Evolutionary conservation across 2,113 vertebrate genomes (phyloP).

Genomic region (Scopus umbretta): DNA sequence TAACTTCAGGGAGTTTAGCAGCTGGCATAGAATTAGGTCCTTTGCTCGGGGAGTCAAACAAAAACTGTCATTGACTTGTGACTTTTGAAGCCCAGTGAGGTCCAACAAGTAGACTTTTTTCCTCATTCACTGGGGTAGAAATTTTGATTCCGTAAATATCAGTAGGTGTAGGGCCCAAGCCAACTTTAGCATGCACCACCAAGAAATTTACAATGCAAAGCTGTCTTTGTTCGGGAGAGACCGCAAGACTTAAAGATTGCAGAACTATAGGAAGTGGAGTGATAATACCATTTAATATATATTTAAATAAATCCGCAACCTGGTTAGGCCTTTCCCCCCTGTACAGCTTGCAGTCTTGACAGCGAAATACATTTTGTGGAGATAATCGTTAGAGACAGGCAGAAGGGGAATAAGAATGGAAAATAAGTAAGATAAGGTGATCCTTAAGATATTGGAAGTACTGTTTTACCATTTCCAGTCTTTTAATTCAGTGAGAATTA

Average conservation of each 20-base stretch:
- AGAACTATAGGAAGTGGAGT: background rate
- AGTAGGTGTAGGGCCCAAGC: fast-evolving
- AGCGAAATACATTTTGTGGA: background rate
- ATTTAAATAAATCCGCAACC: background rate
- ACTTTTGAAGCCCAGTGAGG: background rate
- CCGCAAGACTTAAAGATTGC: background rate
- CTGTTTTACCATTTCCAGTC: background rate
- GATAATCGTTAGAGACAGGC: background rate
- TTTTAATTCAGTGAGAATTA: background rate
- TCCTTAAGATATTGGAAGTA: background rate
- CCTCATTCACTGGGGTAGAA: background rate
- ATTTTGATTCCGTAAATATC: background rate
- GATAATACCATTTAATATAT: background rate
- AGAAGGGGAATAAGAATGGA: background rate
- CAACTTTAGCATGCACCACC: background rate
- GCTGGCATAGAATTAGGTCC: background rate
- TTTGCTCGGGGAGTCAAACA: background rate
- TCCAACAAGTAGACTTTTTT: background rate
- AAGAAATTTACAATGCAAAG: background rate
- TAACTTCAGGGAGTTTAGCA: background rate
- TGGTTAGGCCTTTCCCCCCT: background rate
- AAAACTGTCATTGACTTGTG: background rate
- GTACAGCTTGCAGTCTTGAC: background rate
- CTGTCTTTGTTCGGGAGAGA: background rate
- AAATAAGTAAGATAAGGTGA: background rate